These are phyloP conservation scores for Eulemur albifrons DNA, from an alignment of 2,797 vertebrate genomes.

Conservation along the genomic window DNA sequence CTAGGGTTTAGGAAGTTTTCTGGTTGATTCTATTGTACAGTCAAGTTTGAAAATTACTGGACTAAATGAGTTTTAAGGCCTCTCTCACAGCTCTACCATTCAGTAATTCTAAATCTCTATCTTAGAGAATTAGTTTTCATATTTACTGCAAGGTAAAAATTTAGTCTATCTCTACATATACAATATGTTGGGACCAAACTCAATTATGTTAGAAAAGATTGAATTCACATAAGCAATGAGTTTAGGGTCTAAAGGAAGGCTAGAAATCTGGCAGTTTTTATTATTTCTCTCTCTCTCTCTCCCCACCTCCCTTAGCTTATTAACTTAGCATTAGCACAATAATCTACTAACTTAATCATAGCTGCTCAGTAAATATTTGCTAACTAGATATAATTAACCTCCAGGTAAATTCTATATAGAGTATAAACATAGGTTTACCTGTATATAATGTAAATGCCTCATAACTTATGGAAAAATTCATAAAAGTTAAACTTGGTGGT, in stretches of 20 bases:
- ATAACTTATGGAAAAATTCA: background rate
- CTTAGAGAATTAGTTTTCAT: conserved; percentile 39
- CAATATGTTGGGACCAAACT: background rate
- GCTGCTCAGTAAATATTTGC: conserved; percentile 17
- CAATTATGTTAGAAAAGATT: conserved; percentile 33
- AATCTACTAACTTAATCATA: conserved; percentile 23
- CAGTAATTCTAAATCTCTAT: background rate
- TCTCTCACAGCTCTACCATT: background rate
- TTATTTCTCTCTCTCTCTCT: background rate
- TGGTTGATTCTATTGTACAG: background rate
- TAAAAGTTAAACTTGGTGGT: background rate
- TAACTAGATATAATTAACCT: background rate
- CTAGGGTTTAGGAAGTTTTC: background rate
- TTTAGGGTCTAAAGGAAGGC: background rate
- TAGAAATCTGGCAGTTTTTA: background rate
- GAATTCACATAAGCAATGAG: background rate
- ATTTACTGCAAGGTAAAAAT: background rate
- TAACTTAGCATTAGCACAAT: background rate
- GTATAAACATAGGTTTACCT: background rate
- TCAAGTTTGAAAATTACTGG: background rate
- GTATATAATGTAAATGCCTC: background rate
- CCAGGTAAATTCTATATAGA: background rate
- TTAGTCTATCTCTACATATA: background rate
- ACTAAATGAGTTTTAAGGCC: background rate
- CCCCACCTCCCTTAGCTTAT: background rate